phyloP scores from a whole-genome alignment of 2,888 invertebrate genomes.

The Oxycera nigricornis region DNA sequence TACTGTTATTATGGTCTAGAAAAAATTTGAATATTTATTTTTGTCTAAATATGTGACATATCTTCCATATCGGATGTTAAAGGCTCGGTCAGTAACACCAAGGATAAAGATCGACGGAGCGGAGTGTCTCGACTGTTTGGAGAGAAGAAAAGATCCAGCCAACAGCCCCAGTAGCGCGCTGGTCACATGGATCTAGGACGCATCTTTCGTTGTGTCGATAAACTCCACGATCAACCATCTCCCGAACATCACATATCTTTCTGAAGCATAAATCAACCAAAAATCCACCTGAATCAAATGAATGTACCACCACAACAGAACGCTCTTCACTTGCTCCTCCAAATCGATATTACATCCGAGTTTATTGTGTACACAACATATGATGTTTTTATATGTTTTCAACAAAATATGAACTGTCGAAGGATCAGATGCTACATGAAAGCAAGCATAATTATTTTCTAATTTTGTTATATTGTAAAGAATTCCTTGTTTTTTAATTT shows the following conservation, averaged over 20 bases:
- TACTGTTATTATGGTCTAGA: too few species aligned
- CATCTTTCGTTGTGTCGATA: not conserved
- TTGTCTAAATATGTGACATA: too few species aligned
- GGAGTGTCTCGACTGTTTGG: slow-evolving; percentile 61
- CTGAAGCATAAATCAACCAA: not conserved
- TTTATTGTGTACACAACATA: not conserved
- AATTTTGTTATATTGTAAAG: slow-evolving; percentile 21
- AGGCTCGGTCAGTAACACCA: slow-evolving; percentile 39
- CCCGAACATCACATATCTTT: not conserved
- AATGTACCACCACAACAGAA: not conserved
- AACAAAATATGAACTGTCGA: not conserved
- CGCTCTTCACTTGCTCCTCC: not conserved
- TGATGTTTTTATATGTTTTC: not conserved
- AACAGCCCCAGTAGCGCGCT: slow-evolving; percentile 49
- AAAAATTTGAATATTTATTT: too few species aligned
- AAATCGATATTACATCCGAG: not conserved
- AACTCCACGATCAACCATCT: not conserved
- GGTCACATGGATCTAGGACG: slow-evolving; percentile 16
- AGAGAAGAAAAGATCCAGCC: slow-evolving; percentile 58
- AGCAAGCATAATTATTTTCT: slow-evolving; percentile 1
- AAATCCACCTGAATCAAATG: not conserved
- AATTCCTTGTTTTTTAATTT: slow-evolving; percentile 20
- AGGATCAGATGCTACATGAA: not conserved
- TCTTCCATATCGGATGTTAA: slow-evolving; percentile 60
- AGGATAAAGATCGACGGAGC: slow-evolving; percentile 48